Evolutionary conservation across 2,113 vertebrate genomes (phyloP), one percentile per base, ranked within the genome.

Genomic region (Pimephales promelas): DNA sequence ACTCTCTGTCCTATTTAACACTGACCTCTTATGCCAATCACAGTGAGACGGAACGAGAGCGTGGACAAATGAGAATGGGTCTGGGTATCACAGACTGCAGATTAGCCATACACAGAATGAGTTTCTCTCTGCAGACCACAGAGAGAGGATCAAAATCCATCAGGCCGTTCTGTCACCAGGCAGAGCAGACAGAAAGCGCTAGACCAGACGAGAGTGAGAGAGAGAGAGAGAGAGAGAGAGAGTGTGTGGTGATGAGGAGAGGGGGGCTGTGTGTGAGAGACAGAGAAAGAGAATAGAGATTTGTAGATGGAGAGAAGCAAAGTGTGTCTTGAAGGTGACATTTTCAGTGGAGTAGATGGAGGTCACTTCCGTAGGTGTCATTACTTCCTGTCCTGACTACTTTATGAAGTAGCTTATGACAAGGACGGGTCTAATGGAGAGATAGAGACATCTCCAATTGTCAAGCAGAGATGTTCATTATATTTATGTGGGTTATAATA

Each of bases 1-100:
- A 28, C 24, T 62, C 76, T 78, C 49, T 87, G 80, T 70, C 79
- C 79, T 76, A 76, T 76, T 79, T 82, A 85, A 62, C 86, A 87
- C 79, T 83, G 86, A 76, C 83, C 75, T 77, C 54, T 43, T 43
- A 59, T 77, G 75, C 75, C 62, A 49, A 47, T 61, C 52, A 76
- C 34, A 82, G 10, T 26, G 45, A 47, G 22, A 26, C 22, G 45
- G 54, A 73, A n/a, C 61, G 61, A 18, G n/a, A 75, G 31, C 5
- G 7, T 28, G 43, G 52, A 43, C 56, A 62, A 49, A 28, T 40
- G 83, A 64, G 66, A 11, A 73, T 26, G 47, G n/a, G 34, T 78
- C 56, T 77, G 52, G 74, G 18, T 76, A 56, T 57, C 49, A 75
- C 52, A 57, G 52, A 75, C 73, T 62, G 56, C 76, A 62, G 76